Conservation (phyloP, 2,888 invertebrate genomes). For the Agonum fuliginosum region DNA sequence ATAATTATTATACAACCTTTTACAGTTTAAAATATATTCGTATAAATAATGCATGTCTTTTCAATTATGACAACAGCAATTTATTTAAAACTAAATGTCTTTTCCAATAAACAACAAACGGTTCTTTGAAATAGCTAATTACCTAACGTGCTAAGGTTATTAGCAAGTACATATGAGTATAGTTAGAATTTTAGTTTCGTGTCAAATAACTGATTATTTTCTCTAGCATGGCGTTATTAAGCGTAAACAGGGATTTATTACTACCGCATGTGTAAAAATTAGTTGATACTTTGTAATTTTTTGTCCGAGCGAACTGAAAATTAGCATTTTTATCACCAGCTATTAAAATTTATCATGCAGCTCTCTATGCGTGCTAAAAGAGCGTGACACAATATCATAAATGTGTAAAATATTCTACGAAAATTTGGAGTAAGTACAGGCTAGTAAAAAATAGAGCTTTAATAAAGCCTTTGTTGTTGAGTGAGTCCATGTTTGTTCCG, state of each 20-base stretch:
- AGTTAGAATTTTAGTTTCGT: constrained; percentile 1
- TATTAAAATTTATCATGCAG: constrained; percentile 57
- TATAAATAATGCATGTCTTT: no score
- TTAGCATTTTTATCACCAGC: constrained; percentile 58
- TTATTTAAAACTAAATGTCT: background rate
- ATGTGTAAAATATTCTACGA: constrained; percentile 55
- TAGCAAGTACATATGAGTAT: background rate
- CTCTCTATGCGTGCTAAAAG: constrained; percentile 53
- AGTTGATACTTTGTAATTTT: constrained; percentile 56
- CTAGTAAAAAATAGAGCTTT: constrained; percentile 46
- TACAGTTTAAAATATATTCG: no score
- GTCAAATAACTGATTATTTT: constrained; percentile 35
- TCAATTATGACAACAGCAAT: background rate
- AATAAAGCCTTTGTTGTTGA: constrained; percentile 40
- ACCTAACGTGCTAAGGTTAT: background rate
- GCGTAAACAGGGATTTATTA: constrained; percentile 50
- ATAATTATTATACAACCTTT: no score
- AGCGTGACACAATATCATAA: constrained; percentile 57
- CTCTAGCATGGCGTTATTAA: constrained; percentile 25
- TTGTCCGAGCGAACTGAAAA: constrained; percentile 13
- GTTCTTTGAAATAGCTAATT: constrained; percentile 1
- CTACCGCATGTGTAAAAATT: constrained; percentile 50
- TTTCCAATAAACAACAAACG: background rate
- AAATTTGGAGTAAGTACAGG: constrained; percentile 50
- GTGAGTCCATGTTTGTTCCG: background rate